Evolutionary conservation across 2,113 vertebrate genomes (phyloP), one percentile per base, ranked within the genome.

Genomic region (Hepsetus odoe): DNA sequence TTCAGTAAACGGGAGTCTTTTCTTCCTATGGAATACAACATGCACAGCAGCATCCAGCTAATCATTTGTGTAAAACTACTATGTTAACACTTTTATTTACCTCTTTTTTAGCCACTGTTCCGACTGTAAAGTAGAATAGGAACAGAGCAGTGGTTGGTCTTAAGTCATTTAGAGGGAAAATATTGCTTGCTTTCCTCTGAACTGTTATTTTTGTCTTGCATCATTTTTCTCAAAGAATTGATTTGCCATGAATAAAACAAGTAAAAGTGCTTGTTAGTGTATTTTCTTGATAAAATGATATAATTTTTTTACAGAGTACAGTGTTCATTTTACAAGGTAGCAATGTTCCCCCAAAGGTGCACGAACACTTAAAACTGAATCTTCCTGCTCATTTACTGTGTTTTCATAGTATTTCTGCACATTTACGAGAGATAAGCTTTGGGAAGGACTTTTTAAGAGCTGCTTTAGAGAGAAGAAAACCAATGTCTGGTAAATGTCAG

Each of bases 1-100:
- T 38, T 75, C 77, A 68, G 64, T 77, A 77, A 77, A 56, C 46
- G 64, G 49, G 62, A 51, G 62, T 12, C 71, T 56, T 69, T 72
- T 20, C 26, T 66, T 33, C 55, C 49, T 77, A 30, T 40, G 53
- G 11, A 11, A 65, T 42, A 44, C 56, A 66, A 74, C 35, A 64
- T 22, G 62, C 51, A 16, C 46, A 67, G 35, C 20, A 65, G n/a
- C n/a, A 42, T 20, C 28, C 24, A 65, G 32, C 40, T 35, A 40
- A 55, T 14, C 28, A 24, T 14, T 80, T 14, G 22, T 22, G 51
- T 20, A 71, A 32, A 30, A 24, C 40, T 22, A 13, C 0, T n/a
- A 35, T 44, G 42, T 59, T 26, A 46, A 42, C 40, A 51, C 56
- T 10, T 24, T 8, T 33, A 49, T 58, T 61, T 42, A n/a, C 9